These are phyloP conservation scores for Gracilinanus agilis DNA, from an alignment of 2,113 vertebrate species.

Conservation along the genomic window DNA sequence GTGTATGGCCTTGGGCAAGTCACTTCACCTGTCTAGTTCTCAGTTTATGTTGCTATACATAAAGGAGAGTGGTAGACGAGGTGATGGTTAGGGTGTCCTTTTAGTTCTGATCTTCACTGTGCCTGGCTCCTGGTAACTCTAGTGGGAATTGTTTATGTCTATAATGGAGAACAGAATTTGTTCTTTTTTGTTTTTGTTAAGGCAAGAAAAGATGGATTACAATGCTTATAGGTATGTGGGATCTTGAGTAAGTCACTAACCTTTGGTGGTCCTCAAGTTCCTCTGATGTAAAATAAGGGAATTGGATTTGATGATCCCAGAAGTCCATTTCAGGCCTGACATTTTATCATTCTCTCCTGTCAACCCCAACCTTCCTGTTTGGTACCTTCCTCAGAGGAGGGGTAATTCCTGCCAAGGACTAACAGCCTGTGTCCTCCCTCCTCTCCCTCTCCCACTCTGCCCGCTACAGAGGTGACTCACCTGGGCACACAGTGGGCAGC, in stretches of 20 bases:
- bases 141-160: not conserved
- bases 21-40: not conserved
- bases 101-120: not conserved
- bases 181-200: not conserved
- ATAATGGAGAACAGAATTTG: not conserved
- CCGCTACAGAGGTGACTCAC: not conserved
- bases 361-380: not conserved
- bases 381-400: not conserved
- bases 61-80: not conserved
- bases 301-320: not conserved
- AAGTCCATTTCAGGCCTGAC: no score
- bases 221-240: not conserved
- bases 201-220: not conserved
- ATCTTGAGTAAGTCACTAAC: not conserved
- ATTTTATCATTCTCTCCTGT: not conserved
- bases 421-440: not conserved
- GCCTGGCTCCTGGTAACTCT: not conserved
- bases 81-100: not conserved
- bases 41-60: not conserved
- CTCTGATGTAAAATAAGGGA: not conserved
- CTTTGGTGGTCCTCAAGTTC: not conserved
- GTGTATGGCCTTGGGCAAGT: not conserved
- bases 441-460: not conserved
- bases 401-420: not conserved
- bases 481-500: conserved; percentile 62